Conservation (phyloP, 2,113 vertebrate genomes). For the Catharus fuscescens region DNA sequence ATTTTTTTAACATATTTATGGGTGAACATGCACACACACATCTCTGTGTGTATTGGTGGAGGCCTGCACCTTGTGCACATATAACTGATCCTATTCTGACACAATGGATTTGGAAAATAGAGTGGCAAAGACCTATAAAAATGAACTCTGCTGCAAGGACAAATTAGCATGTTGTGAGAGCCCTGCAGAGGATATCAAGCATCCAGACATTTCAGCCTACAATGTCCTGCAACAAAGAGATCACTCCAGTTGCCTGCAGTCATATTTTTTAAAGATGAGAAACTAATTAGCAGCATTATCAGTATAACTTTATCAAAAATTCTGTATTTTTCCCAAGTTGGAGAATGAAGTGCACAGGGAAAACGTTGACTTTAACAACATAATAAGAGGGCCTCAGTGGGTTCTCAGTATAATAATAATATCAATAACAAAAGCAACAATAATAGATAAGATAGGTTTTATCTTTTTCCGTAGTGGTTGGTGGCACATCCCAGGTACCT, state of each 20-base stretch:
- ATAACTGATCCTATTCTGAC: not conserved
- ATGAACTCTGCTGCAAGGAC: constrained; percentile 22
- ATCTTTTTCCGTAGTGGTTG: not conserved
- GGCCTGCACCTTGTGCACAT: not conserved
- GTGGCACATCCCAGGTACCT: not conserved
- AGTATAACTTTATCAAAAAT: constrained; percentile 44
- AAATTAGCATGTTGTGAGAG: constrained; percentile 42
- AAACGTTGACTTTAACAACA: not conserved
- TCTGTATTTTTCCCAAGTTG: not conserved
- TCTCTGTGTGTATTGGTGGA: not conserved
- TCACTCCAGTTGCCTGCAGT: not conserved
- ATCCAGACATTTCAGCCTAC: not conserved
- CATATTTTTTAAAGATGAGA: constrained; percentile 34
- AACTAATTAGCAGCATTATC: constrained; percentile 58
- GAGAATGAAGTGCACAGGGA: not conserved
- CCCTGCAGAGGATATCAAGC: constrained; percentile 39
- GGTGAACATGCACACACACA: not conserved
- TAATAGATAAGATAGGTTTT: not conserved
- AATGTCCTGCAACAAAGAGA: constrained; percentile 45
- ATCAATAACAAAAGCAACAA: not conserved
- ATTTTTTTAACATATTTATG: not conserved
- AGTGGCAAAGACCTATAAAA: constrained; percentile 3
- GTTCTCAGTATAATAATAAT: not conserved
- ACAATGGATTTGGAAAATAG: not conserved
- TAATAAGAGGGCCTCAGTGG: not conserved